Evolutionary conservation across 2,888 invertebrate species (phyloP).

Genomic region (Theodoxus fluviatilis): DNA sequence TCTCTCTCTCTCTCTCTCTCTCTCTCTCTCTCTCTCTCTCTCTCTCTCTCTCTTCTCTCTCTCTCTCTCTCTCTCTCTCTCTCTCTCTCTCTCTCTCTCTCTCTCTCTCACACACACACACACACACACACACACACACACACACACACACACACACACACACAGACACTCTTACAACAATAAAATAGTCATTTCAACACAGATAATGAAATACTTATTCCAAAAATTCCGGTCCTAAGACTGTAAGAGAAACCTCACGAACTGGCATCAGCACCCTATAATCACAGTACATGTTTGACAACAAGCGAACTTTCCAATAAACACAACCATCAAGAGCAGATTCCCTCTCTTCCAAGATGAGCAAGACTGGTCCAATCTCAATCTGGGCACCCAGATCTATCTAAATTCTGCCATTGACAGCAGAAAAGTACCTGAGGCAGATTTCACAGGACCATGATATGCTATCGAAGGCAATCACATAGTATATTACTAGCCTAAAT

Average conservation of each 20-base stretch:
- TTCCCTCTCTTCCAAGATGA: too few species aligned
- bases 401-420: too few species aligned
- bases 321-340: too few species aligned
- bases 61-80: neutral
- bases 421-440: too few species aligned
- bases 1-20: conserved; percentile 20
- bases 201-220: conserved; percentile 1
- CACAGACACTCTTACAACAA: neutral
- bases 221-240: neutral
- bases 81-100: neutral
- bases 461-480: too few species aligned
- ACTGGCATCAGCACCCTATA: neutral
- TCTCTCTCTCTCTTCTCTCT: neutral
- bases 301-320: too few species aligned
- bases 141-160: neutral
- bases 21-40: conserved; percentile 17
- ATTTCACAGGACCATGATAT: too few species aligned
- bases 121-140: neutral
- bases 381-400: too few species aligned
- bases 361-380: too few species aligned
- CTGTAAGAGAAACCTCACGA: neutral
- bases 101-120: neutral
- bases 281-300: neutral
- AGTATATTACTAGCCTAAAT: too few species aligned
- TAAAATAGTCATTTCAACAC: neutral